These are phyloP conservation scores for Lindbergichthys nudifrons DNA, from an alignment of 2,797 vertebrate genomes.

Conservation along the genomic window DNA sequence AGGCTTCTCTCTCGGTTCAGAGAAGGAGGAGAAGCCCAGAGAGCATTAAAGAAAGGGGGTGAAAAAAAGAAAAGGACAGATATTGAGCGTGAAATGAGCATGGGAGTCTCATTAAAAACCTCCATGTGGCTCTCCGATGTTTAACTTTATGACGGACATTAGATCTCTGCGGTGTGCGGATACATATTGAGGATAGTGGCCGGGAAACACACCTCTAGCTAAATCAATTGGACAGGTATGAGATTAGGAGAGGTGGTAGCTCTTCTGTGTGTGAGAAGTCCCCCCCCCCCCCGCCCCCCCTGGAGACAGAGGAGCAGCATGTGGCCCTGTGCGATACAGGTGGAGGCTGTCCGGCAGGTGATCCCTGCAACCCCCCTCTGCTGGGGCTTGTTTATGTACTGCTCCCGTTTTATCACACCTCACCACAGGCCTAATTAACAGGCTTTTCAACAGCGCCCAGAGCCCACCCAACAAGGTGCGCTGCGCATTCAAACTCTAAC, in stretches of 20 bases:
- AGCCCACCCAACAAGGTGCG: slow-evolving; percentile 62
- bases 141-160: slow-evolving; percentile 69
- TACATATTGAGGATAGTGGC: slow-evolving; percentile 32
- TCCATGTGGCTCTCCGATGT: slow-evolving; percentile 52
- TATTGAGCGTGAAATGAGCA: slow-evolving; percentile 59
- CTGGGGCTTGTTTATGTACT: slow-evolving; percentile 61
- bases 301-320: slow-evolving; percentile 44
- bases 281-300: slow-evolving; percentile 32
- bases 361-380: slow-evolving; percentile 56
- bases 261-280: slow-evolving; percentile 41
- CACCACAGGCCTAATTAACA: slow-evolving; percentile 80
- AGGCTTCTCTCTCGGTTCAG: slow-evolving; percentile 47
- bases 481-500: slow-evolving; percentile 63
- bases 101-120: slow-evolving; percentile 69
- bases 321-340: slow-evolving; percentile 62
- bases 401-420: slow-evolving; percentile 73
- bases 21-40: slow-evolving; percentile 31
- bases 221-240: slow-evolving; percentile 70
- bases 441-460: slow-evolving; percentile 57
- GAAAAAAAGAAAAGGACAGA: slow-evolving; percentile 35
- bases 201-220: slow-evolving; percentile 47
- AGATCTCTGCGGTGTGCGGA: slow-evolving; percentile 50
- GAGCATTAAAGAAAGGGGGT: slow-evolving; percentile 3
- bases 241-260: slow-evolving; percentile 57
- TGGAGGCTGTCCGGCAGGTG: slow-evolving; percentile 55